Conservation (phyloP, 2,888 invertebrate genomes). For the Scaptomyza flava region DNA sequence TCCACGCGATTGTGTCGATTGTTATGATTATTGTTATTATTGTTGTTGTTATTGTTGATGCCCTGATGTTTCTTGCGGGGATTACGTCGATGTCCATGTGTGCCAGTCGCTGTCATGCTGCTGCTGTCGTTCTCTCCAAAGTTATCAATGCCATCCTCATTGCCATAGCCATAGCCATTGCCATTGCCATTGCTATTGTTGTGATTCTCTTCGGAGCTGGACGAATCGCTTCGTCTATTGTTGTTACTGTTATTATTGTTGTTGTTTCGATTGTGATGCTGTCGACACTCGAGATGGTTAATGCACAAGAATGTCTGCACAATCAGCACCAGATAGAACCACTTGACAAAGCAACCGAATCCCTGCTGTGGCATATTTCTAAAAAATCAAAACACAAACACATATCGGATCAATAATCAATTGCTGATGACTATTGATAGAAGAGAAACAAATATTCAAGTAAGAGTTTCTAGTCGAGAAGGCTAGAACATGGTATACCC, state of each 20-base stretch:
- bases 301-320: conserved; percentile 68
- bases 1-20: conserved; percentile 72
- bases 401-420: conserved; percentile 5
- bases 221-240: conserved; percentile 55
- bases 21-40: conserved; percentile 50
- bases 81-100: conserved; percentile 48
- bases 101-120: conserved; percentile 43
- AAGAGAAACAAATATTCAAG: neutral
- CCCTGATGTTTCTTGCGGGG: conserved; percentile 58
- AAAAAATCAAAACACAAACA: conserved; percentile 7
- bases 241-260: conserved; percentile 43
- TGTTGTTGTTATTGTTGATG: conserved; percentile 19
- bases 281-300: conserved; percentile 68
- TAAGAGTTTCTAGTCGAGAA: neutral
- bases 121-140: conserved; percentile 53
- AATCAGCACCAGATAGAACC: conserved; percentile 72
- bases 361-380: conserved; percentile 70
- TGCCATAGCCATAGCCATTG: conserved; percentile 8
- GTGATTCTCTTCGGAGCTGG: conserved; percentile 66
- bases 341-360: conserved; percentile 68
- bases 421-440: conserved; percentile 2
- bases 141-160: conserved; percentile 52
- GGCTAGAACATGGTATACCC: neutral
- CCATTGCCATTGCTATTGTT: conserved; percentile 16
- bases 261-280: conserved; percentile 62